Evolutionary conservation across 2,888 invertebrate species (phyloP).

Genomic region (Meteorus cinctellus): DNA sequence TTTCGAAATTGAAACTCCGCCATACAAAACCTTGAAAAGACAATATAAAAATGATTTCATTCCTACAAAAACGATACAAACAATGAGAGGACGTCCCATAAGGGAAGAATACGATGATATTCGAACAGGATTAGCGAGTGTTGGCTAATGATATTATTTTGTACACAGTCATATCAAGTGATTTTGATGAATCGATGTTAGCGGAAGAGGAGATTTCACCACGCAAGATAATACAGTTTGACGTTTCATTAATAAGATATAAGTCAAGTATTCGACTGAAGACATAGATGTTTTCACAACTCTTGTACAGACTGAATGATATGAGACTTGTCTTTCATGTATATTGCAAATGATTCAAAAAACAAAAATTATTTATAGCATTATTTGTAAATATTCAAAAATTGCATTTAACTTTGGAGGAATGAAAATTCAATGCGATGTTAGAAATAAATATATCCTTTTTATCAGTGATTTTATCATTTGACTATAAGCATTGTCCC

Average conservation of each 20-base stretch:
- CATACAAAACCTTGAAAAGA: conserved; percentile 62
- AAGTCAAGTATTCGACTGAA: not conserved
- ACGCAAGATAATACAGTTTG: not conserved
- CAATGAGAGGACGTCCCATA: conserved; percentile 58
- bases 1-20: conserved; percentile 64
- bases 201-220: not conserved
- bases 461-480: no score
- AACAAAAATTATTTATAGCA: not conserved
- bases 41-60: conserved; percentile 66
- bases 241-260: not conserved
- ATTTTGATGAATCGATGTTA: not conserved
- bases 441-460: not conserved
- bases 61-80: conserved; percentile 50
- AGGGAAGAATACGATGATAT: conserved; percentile 64
- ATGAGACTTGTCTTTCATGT: not conserved
- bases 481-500: no score
- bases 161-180: not conserved
- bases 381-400: conserved; percentile 2
- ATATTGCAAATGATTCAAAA: not conserved
- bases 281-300: not conserved
- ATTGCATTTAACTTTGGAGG: not conserved
- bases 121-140: conserved; percentile 63
- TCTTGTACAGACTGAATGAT: conserved; percentile 13
- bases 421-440: not conserved
- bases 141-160: conserved; percentile 54